Evolutionary conservation across 1,140 invertebrate genomes (phyloP).

Genomic region (Dendroctonus ponderosae): DNA sequence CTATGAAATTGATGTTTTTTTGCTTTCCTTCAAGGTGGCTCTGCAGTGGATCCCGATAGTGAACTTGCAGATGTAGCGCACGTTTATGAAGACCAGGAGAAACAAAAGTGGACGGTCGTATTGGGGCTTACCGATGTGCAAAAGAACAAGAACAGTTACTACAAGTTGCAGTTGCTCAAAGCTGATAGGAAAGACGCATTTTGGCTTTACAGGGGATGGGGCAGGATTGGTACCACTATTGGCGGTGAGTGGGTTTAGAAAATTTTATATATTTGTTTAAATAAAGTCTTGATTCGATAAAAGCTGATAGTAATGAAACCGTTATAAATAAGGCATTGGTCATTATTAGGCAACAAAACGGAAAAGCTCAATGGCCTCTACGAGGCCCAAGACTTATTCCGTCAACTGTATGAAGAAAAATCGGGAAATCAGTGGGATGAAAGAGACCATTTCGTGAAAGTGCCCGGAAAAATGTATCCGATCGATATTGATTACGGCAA

Average conservation of each 20-base stretch:
- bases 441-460: constrained; percentile 72
- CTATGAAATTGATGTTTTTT: no score
- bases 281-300: no score
- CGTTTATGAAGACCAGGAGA: constrained; percentile 67
- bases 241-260: constrained; percentile 58
- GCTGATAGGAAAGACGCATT: constrained; percentile 66
- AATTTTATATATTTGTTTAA: no score
- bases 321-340: neutral
- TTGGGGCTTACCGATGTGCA: constrained; percentile 85
- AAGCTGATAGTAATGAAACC: neutral
- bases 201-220: constrained; percentile 68
- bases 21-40: constrained; percentile 57
- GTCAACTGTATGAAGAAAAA: constrained; percentile 75
- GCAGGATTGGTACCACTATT: constrained; percentile 91
- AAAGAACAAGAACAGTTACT: constrained; percentile 87
- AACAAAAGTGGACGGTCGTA: constrained; percentile 71
- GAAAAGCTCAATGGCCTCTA: constrained; percentile 58
- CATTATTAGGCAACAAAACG: constrained; percentile 59
- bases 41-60: constrained; percentile 87
- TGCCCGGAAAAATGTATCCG: constrained; percentile 79
- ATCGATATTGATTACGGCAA: constrained; percentile 88
- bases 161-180: constrained; percentile 91
- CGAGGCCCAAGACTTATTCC: constrained; percentile 68
- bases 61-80: constrained; percentile 77
- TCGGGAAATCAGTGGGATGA: constrained; percentile 78